Conservation (phyloP, 1,140 invertebrate genomes). For the Thrips palmi region DNA sequence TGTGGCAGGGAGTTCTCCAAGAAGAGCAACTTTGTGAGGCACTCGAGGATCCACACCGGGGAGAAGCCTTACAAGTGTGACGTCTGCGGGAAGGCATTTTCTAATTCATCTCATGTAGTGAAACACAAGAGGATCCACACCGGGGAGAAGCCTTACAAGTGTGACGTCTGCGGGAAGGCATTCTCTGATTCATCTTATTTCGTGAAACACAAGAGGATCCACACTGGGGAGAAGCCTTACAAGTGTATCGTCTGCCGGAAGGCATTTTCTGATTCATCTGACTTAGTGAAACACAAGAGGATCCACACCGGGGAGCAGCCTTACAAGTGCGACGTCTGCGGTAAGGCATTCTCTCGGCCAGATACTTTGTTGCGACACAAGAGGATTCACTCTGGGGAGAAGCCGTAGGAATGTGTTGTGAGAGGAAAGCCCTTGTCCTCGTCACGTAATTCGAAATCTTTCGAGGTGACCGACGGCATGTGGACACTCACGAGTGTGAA, state of each 20-base stretch:
- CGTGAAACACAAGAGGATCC: conserved; percentile 16
- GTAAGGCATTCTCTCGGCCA: conserved; percentile 20
- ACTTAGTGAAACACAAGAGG: conserved; percentile 15
- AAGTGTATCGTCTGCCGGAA: conserved; percentile 19
- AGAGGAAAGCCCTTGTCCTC: too few relatives aligned
- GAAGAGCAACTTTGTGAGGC: too few relatives aligned
- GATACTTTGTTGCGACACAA: conserved; percentile 17
- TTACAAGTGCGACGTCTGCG: conserved; percentile 21
- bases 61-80: too few relatives aligned
- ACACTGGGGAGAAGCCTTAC: conserved; percentile 17
- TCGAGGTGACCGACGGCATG: too few relatives aligned
- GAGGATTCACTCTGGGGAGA: conserved; percentile 12
- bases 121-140: conserved; percentile 23
- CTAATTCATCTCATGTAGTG: conserved; percentile 14
- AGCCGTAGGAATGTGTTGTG: too few relatives aligned
- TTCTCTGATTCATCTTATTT: not conserved
- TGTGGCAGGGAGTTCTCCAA: too few relatives aligned
- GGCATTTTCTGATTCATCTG: conserved; percentile 6
- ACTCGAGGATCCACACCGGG: too few relatives aligned
- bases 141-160: conserved; percentile 31
- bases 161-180: conserved; percentile 8
- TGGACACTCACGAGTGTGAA: too few relatives aligned
- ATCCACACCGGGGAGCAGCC: conserved; percentile 23
- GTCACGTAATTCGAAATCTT: too few relatives aligned
- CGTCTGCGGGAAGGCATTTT: conserved; percentile 16